Conservation (phyloP, 2,797 vertebrate genomes). For the Netta rufina region DNA sequence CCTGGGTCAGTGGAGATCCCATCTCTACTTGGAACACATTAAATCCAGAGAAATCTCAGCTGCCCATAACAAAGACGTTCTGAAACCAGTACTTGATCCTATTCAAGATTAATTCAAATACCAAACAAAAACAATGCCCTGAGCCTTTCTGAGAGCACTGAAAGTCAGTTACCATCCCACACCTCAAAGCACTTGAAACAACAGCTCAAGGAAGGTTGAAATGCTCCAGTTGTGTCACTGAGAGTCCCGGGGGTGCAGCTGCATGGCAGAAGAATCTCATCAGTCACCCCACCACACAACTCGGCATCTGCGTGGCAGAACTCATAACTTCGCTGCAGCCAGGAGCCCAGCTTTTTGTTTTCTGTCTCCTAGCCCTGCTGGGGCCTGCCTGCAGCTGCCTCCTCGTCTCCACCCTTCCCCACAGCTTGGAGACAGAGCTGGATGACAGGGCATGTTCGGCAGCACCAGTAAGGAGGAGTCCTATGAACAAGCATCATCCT, state of each 20-base stretch:
- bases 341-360: neutral
- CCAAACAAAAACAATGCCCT: neutral
- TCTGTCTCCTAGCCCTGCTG: neutral
- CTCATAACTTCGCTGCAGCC: neutral
- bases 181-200: neutral
- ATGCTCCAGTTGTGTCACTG: fast-evolving
- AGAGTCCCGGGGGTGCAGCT: fast-evolving
- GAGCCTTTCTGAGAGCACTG: neutral
- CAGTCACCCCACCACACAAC: neutral
- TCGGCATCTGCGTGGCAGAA: neutral
- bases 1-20: neutral
- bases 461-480: neutral
- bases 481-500: neutral
- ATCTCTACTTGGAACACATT: neutral
- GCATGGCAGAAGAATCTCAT: fast-evolving
- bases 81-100: neutral
- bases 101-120: neutral
- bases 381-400: neutral
- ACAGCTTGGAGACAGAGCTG: fast-evolving
- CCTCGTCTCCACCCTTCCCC: neutral
- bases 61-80: neutral
- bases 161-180: neutral
- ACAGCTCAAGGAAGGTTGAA: fast-evolving
- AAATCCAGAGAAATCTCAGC: neutral
- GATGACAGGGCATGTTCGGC: neutral